These are phyloP conservation scores for Apostichopus parvimensis DNA, from an alignment of 35 echinoderm and acorn worm genomes.

Conservation along the genomic window DNA sequence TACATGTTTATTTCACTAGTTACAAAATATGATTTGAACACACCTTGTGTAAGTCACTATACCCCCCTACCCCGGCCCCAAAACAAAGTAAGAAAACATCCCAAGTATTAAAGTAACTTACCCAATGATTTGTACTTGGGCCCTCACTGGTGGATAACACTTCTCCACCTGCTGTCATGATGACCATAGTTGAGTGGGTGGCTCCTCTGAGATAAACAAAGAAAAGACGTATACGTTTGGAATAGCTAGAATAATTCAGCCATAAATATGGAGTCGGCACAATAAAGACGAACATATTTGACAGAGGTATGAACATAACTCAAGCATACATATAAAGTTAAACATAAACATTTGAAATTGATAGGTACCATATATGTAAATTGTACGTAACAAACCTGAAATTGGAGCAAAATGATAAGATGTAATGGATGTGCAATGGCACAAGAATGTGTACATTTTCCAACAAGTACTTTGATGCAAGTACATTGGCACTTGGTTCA, in stretches of 20 bases:
- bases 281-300: too few relatives aligned
- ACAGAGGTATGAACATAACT: too few relatives aligned
- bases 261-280: too few relatives aligned
- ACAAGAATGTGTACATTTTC: not conserved
- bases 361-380: not conserved
- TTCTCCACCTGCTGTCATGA: conserved; percentile 72
- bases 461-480: not conserved
- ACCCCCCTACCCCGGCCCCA: not conserved
- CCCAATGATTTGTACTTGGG: conserved; percentile 97
- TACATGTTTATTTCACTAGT: too few relatives aligned
- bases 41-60: not conserved
- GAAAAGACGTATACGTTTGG: not conserved
- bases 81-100: not conserved
- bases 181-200: conserved; percentile 96
- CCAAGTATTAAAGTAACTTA: conserved; percentile 3
- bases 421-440: not conserved
- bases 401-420: not conserved
- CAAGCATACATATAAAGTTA: too few relatives aligned
- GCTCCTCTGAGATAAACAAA: conserved; percentile 72
- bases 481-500: not conserved
- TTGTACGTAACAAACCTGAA: not conserved
- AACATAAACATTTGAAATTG: not conserved
- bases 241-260: too few relatives aligned
- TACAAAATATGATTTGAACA: too few relatives aligned
- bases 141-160: conserved; percentile 73